Conservation (phyloP, 2,888 invertebrate species). For the Philereme vetulata region DNA sequence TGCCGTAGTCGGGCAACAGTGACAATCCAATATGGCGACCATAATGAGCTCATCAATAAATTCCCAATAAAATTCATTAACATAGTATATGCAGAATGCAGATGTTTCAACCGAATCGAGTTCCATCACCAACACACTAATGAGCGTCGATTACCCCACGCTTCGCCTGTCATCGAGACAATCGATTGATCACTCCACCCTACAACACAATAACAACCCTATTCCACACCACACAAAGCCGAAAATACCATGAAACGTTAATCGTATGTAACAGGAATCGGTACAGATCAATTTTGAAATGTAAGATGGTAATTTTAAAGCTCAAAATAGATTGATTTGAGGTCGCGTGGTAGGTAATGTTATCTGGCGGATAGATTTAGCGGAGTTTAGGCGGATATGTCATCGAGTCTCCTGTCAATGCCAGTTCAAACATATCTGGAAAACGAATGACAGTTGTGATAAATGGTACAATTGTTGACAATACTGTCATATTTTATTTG, state of each 20-base stretch:
- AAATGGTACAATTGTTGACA: constrained; percentile 42
- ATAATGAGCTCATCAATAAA: constrained; percentile 42
- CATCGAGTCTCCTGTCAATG: constrained; percentile 57
- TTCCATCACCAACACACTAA: constrained; percentile 59
- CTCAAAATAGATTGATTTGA: constrained; percentile 38
- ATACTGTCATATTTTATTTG: constrained; percentile 21
- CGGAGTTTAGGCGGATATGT: constrained; percentile 66
- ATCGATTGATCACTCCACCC: constrained; percentile 60
- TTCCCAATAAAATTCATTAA: constrained; percentile 35
- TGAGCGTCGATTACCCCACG: constrained; percentile 68
- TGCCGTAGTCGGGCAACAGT: background rate
- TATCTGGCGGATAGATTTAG: constrained; percentile 70
- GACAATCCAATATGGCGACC: constrained; percentile 19
- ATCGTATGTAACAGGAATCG: constrained; percentile 5
- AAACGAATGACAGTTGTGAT: constrained; percentile 50
- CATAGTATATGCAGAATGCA: constrained; percentile 47
- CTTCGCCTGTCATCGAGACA: constrained; percentile 66
- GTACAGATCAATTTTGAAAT: constrained; percentile 31
- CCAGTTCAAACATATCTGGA: constrained; percentile 49
- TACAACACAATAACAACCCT: constrained; percentile 33
- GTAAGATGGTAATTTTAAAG: constrained; percentile 36
- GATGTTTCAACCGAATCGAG: constrained; percentile 54
- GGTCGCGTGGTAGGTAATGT: constrained; percentile 45
- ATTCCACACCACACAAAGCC: constrained; percentile 21
- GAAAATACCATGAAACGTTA: constrained; percentile 18